Evolutionary conservation across 1,140 invertebrate species (phyloP).

Genomic region (Uloborus diversus): DNA sequence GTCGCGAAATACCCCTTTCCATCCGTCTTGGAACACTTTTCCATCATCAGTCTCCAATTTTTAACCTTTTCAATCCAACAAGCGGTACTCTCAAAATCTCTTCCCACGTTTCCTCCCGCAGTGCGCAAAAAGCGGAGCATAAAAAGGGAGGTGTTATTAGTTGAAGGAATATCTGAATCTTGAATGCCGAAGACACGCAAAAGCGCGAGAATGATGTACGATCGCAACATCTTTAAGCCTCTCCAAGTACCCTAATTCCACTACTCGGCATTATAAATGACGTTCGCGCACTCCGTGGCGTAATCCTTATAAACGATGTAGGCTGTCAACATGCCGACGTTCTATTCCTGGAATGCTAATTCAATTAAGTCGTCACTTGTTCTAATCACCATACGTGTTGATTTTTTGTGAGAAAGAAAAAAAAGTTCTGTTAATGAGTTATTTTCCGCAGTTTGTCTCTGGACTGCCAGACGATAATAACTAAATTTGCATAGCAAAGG

Average conservation of each 20-base stretch:
- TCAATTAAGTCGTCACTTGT: slow-evolving; percentile 34
- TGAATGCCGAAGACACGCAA: slow-evolving; percentile 17
- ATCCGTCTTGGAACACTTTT: too few relatives aligned
- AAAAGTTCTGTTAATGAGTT: background rate
- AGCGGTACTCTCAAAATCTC: background rate
- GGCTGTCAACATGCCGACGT: background rate
- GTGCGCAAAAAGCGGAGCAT: too few relatives aligned
- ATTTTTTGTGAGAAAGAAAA: background rate
- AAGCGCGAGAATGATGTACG: slow-evolving; percentile 22
- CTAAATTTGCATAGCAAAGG: too few relatives aligned
- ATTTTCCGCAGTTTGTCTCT: too few relatives aligned
- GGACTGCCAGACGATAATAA: too few relatives aligned
- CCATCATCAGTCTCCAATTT: too few relatives aligned
- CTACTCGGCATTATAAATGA: slow-evolving; percentile 30
- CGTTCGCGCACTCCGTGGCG: background rate
- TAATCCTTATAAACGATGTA: slow-evolving; percentile 44
- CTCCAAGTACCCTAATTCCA: slow-evolving; percentile 27
- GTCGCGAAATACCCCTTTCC: too few relatives aligned
- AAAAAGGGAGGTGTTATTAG: too few relatives aligned
- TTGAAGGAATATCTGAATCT: too few relatives aligned
- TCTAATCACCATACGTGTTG: slow-evolving; percentile 7
- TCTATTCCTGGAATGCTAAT: background rate
- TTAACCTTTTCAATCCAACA: too few relatives aligned
- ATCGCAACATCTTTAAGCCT: slow-evolving; percentile 1
- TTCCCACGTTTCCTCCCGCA: background rate